Percentiles rank a stretch among this genome's conserved stretches.
These are phyloP conservation scores for Sprattus sprattus DNA, from an alignment of 2,113 vertebrate genomes.

Conservation along the genomic window DNA sequence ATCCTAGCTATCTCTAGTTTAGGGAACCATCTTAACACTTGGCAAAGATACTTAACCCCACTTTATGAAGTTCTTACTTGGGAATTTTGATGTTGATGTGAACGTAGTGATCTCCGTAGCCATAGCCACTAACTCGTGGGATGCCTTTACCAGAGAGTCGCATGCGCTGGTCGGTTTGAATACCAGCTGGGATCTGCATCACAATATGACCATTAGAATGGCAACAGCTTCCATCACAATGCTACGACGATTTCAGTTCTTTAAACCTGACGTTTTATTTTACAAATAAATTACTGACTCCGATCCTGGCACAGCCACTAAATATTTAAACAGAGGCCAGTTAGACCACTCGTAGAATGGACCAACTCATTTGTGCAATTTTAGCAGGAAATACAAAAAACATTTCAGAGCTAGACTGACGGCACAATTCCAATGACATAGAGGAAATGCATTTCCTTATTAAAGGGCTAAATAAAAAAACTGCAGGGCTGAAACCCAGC, in stretches of 20 bases:
- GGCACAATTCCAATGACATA: neutral
- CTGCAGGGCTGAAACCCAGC: too few relatives aligned
- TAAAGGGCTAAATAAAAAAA: too few relatives aligned
- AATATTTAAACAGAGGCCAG: too few relatives aligned
- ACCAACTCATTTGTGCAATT: neutral
- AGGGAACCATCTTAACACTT: too few relatives aligned
- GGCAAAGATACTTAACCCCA: neutral
- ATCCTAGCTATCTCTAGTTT: too few relatives aligned
- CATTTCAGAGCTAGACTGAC: neutral
- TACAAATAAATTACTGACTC: too few relatives aligned
- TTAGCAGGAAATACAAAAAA: neutral
- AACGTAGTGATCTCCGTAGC: constrained; percentile 93
- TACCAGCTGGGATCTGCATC: constrained; percentile 85
- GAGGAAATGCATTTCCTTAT: neutral
- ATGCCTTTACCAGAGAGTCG: constrained; percentile 90
- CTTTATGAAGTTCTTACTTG: constrained; percentile 75
- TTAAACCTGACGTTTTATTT: neutral
- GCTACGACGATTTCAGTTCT: neutral
- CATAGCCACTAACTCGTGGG: constrained; percentile 85
- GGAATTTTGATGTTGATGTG: constrained; percentile 92
- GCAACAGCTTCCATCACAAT: neutral
- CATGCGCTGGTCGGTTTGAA: constrained; percentile 88
- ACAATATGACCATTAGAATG: neutral
- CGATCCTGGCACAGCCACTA: too few relatives aligned
- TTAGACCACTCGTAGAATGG: neutral